A percentile compares a stretch with the other conserved stretches of the same genome.
Conservation (phyloP, 2,797 vertebrate species). For the Pachyuromys duprasi region DNA sequence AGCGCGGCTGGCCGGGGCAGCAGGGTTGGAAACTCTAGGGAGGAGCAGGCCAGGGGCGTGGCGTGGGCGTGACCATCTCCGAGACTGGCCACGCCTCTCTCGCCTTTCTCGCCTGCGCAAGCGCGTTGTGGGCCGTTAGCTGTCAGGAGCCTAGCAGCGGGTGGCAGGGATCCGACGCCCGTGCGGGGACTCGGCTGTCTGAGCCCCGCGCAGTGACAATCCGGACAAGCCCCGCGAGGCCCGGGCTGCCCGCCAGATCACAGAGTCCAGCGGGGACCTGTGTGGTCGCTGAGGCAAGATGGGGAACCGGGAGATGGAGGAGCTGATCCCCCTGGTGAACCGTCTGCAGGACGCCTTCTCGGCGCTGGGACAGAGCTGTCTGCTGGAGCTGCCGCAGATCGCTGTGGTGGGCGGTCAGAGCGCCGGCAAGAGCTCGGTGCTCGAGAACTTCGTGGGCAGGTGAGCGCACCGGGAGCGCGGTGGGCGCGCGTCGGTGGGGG, state of each 20-base stretch:
- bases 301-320: conserved; percentile 93
- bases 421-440: conserved; percentile 97
- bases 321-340: conserved; percentile 96
- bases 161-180: conserved; percentile 86
- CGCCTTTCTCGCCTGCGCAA: conserved; percentile 67
- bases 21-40: neutral
- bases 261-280: neutral
- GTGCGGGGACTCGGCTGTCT: conserved; percentile 85
- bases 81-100: conserved; percentile 36
- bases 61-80: neutral
- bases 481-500: neutral
- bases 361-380: conserved; percentile 94
- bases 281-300: neutral
- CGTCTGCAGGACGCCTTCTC: conserved; percentile 96
- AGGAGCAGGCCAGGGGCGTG: neutral
- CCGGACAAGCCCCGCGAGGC: neutral
- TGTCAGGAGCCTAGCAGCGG: conserved; percentile 79
- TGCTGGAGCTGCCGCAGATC: conserved; percentile 96
- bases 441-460: conserved; percentile 99
- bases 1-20: fast-evolving
- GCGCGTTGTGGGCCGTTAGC: conserved; percentile 81
- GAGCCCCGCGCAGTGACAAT: neutral
- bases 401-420: conserved; percentile 97
- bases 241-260: neutral
- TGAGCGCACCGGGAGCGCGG: conserved; percentile 79